Percentiles rank a stretch among this genome's conserved stretches.
These are phyloP conservation scores for Pycnonotus jocosus DNA, from an alignment of 2,113 vertebrate species.

Conservation along the genomic window DNA sequence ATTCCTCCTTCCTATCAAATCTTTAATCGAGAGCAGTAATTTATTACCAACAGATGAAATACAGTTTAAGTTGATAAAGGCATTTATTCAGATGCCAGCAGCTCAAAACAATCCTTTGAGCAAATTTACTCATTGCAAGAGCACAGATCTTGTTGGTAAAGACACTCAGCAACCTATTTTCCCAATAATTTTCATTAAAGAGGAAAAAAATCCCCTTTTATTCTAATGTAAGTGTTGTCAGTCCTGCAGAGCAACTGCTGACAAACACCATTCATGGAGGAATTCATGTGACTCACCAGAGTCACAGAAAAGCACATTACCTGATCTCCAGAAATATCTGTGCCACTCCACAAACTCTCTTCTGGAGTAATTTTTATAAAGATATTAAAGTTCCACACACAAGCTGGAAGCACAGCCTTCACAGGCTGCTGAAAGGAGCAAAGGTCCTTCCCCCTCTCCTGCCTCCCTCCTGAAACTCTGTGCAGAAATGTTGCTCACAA, in stretches of 20 bases:
- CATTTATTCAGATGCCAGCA: not conserved
- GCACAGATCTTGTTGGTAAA: not conserved
- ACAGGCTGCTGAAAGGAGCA: not conserved
- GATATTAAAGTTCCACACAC: rapidly evolving
- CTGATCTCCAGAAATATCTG: not conserved
- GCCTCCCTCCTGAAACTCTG: not conserved
- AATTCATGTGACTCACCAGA: not conserved
- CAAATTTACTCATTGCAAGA: not conserved
- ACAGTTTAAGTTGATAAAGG: not conserved
- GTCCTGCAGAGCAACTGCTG: not conserved
- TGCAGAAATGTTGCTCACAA: not conserved
- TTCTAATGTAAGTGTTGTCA: not conserved
- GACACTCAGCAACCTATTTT: not conserved
- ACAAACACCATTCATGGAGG: not conserved
- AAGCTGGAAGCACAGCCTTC: not conserved
- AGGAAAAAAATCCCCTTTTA: not conserved
- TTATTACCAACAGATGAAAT: not conserved
- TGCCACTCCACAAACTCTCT: not conserved
- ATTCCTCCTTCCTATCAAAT: not conserved
- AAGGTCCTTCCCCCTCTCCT: no score
- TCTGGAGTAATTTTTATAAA: not conserved
- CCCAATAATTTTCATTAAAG: not conserved
- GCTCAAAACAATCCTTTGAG: not conserved
- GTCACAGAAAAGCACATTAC: not conserved
- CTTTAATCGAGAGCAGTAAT: not conserved